Base-by-base conservation (phyloP, 2,888 invertebrate genomes). In the Nesidiocoris tenuis region DNA sequence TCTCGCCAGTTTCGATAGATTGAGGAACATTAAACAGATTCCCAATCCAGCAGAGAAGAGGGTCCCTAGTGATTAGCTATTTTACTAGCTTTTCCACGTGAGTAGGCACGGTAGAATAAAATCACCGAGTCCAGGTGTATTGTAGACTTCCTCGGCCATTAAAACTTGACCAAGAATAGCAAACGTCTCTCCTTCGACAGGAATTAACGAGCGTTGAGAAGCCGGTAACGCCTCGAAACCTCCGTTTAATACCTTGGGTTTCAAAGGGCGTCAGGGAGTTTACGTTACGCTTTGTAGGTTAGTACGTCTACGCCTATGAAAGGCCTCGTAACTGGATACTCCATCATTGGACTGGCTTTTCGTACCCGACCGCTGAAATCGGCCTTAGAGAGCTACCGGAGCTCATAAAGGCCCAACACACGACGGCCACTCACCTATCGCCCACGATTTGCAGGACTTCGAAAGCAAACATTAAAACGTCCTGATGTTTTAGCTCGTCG, bases 251-350 rank as follows among this genome's bases (percentile, higher is more conserved):
- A 12, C 39, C 12, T 39, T 39, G 39, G 39, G 39, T 39, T 39
- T 39, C 39, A 39, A 39, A 39, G 39, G 39, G 39, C 12, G 39
- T 12, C 5, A 39, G 39, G 39, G 39, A 39, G 39, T 39, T 39
- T 7, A 12, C 39, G 3, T 3, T 39, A 12, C 39, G 39, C 39
- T 39, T n/a, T n/a, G n/a, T n/a, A n/a, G n/a, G n/a, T n/a, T n/a
- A n/a, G n/a, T n/a, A n/a, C n/a, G 39, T 39, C 12, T 39, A 12
- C 39, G 39, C 39, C 39, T 3, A 39, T 39, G 39, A 39, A 63
- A 63, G 63, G 64, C 1, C n/a, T 23, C 12, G 64, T 64, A 64
- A 64, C 64, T 16, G 23, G 64, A 64, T 64, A 64, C 25, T 23
- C 24, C n/a, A 7, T 16, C 64, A 64, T 64, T 64, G 64, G 39